Evolutionary conservation across 2,113 vertebrate genomes (phyloP), one percentile per base, ranked within the genome.

Genomic region (Trochalopteron elliotii): DNA sequence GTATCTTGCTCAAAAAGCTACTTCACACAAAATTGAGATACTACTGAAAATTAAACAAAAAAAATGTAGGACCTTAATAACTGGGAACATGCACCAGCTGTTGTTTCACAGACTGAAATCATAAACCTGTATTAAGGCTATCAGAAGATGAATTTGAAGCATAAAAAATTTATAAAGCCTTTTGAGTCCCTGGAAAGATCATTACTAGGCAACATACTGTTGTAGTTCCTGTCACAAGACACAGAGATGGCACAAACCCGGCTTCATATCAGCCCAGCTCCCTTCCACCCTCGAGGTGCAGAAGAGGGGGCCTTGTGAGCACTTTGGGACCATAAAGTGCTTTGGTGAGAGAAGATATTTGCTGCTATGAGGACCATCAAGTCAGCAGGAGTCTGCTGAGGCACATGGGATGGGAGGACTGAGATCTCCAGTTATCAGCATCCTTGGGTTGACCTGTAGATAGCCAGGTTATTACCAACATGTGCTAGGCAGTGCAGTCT

Each of bases 91-190:
- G 37, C 21, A 31, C 31, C 37, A 61, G 84, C 55, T 81, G 47
- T 68, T 74, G 15, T 72, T 96, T 83, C 67, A 79, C 53, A 61
- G 61, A 47, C 16, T 87, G 76, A 68, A 94, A 86, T n/a, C 0
- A 5, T 52, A 92, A 83, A 89, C 91, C 57, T 80, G 39, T 94
- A 77, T 84, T 74, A 63, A 90, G 65, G 61, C 87, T 80, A 94
- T 76, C 83, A 93, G 93, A 91, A 94, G 80, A 80, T 0, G 4
- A 90, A 90, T 77, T 88, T 90, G 91, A 35, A 82, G 64, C 92
- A 91, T 96, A 88, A 97, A 91, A 95, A 95, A 94, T 97, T 78
- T 60, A 93, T 80, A 72, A 92, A 91, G 78, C 44, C 53, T 91
- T 89, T 83, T 45, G 71, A 90, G 71, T 88, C 90, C 64, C 92